These are phyloP conservation scores for Pectinophora gossypiella DNA, from an alignment of 1,140 invertebrate genomes.

Conservation along the genomic window DNA sequence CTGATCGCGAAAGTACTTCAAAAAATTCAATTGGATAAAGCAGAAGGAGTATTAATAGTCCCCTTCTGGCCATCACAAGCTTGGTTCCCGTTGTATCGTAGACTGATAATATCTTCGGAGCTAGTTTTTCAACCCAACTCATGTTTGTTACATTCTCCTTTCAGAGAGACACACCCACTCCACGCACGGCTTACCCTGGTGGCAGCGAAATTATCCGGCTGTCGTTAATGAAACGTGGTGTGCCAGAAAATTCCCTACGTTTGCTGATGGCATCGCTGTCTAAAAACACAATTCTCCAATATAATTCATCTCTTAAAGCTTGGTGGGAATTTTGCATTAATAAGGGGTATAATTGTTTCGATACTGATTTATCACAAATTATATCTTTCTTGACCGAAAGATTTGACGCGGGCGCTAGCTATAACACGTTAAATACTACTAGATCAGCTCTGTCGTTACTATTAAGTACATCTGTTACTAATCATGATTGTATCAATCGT, in stretches of 20 bases:
- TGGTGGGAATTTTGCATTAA: slow-evolving; percentile 3
- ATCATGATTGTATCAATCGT: not conserved
- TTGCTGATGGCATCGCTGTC: not conserved
- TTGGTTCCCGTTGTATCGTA: not conserved
- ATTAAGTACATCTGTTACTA: not conserved
- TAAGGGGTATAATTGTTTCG: not conserved
- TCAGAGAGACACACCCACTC: slow-evolving; percentile 1
- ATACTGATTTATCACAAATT: not conserved
- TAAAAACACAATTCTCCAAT: not conserved
- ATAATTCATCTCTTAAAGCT: slow-evolving; percentile 2
- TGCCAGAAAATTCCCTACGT: not conserved
- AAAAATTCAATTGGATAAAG: slow-evolving; percentile 1
- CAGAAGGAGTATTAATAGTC: slow-evolving; percentile 1
- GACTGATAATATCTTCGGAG: not conserved
- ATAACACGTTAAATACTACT: not conserved
- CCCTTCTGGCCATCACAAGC: slow-evolving; percentile 3
- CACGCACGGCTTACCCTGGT: slow-evolving; percentile 5
- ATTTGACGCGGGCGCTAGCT: not conserved
- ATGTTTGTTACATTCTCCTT: not conserved
- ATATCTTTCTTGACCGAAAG: not conserved
- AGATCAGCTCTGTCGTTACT: not conserved
- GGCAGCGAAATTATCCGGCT: no score
- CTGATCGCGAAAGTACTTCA: not conserved
- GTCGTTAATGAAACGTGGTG: not conserved
- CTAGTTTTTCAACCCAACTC: not conserved